phyloP scores from a whole-genome alignment of 2,113 vertebrate species.

The Caretta caretta region DNA sequence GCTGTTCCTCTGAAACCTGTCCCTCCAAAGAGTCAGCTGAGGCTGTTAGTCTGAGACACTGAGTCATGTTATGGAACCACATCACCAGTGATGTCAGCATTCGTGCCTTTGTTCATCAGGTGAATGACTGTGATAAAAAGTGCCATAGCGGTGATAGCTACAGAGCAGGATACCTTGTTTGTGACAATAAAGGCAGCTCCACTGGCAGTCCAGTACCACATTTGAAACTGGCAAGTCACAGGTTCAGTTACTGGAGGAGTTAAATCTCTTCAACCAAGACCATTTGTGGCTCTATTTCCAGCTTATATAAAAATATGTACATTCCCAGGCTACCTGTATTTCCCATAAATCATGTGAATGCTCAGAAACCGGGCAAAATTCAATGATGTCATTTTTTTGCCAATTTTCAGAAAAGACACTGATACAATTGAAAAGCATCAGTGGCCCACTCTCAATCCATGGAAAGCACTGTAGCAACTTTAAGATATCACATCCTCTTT shows the following conservation, averaged over 20 bases:
- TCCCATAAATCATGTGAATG: background rate
- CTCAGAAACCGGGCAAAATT: background rate
- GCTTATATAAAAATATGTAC: background rate
- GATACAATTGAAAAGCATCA: background rate
- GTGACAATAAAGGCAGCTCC: slow-evolving; percentile 6
- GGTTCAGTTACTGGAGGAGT: background rate
- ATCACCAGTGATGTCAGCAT: background rate
- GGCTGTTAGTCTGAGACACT: slow-evolving; percentile 32
- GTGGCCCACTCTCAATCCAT: background rate
- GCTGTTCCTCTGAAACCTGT: too few relatives aligned
- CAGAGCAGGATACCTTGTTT: background rate
- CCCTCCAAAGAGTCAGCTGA: background rate
- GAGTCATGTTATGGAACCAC: slow-evolving; percentile 23
- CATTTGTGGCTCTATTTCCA: background rate
- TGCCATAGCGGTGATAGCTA: slow-evolving; percentile 6
- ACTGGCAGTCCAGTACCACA: background rate
- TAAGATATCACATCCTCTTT: background rate
- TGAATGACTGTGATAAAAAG: slow-evolving; percentile 36
- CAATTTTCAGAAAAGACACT: background rate
- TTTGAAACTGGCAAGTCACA: background rate
- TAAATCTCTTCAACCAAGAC: background rate
- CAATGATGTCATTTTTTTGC: background rate
- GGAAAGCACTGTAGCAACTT: background rate
- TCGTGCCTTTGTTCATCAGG: slow-evolving; percentile 36
- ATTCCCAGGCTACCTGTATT: background rate